Evolutionary conservation across 1,140 invertebrate genomes (phyloP), one percentile per base, ranked within the genome.

Genomic region (Eubasilissa regina): DNA sequence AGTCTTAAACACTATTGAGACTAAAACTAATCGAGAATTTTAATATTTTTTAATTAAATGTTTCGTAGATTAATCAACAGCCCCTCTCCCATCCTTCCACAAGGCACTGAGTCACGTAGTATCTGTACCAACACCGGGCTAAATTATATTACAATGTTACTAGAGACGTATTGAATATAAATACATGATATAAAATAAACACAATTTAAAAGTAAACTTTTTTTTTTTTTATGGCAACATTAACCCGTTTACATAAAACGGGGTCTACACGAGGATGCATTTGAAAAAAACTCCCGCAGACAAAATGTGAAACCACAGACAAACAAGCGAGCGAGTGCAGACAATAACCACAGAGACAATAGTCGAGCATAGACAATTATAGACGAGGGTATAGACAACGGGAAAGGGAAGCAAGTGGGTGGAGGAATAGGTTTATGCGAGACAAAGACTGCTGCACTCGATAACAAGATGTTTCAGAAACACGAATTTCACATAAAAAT

Each of bases 321-420:
- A 75, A 75, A 75, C 55, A 60, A 60, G 19, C 66, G 66, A 11
- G 73, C 25, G 45, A 58, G 44, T 75, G 55, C 55, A 75, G 53
- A 75, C 73, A 75, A 75, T 75, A 75, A 75, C 73, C 73, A 58
- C 73, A 58, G 56, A 76, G 44, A 64, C 74, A 76, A 76, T 76
- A 58, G 25, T 44, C 53, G 9, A 45, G 73, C 53, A 60, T 60
- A 75, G 73, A 75, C 73, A 75, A 75, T 73, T 73, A 73, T 73
- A 73, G 70, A 73, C 70, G 53, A 48, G 66, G 66, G 19, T 48
- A 48, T 70, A 56, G 53, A 48, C 44, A 76, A 62, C 44, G 13
- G 12, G 15, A 48, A n/a, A 64, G 45, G 45, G 68, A 13, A 73
- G 68, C 3, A 55, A 53, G n/a, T 47, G 68, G 48, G 47, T 51